Base-by-base conservation (phyloP, 2,888 invertebrate genomes). In the Miltochrista miniata region DNA sequence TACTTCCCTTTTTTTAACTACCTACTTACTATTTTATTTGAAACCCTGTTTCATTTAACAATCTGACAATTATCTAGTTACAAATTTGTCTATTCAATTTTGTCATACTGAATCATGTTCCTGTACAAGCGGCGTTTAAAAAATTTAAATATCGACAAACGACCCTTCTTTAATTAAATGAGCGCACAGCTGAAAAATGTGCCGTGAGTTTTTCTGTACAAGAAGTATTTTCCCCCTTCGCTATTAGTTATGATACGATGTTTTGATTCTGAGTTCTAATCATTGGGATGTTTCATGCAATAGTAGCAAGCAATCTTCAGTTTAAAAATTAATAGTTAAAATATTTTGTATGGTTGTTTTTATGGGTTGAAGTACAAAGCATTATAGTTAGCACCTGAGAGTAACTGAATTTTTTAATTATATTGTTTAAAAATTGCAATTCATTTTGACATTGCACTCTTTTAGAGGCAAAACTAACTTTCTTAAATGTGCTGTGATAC, bases 111-210 rank as follows among this genome's bases (percentile, higher is more conserved):
- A 72, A 73, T 62, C 64, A 59, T 52, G 52, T 71, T 74, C 71
- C 76, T 76, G 80, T 81, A 82, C 83, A 78, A 76, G 79, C 76
- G 79, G 80, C 81, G 81, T 77, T 90, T 85, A 85, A 87, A 31
- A 89, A 88, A 87, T 87, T 88, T 87, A 86, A 89, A 89, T 88
- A 88, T 87, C 82, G 86, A 81, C 86, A 86, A 72, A 54, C 69
- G 74, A 76, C 84, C 87, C 87, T 81, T 82, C 79, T 76, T 74
- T 84, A 85, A 87, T 88, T 81, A 87, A 89, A 87, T 78, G 78
- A 74, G 70, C 63, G 72, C 63, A 68, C 78, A 72, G 79, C 77
- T 79, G 79, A 83, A 85, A 84, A 85, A 81, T 79, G 71, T 74
- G 73, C 56, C 63, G 51, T 59, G 58, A 43, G n/a, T n/a, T n/a